Base-by-base conservation (phyloP, 1,140 invertebrate genomes). In the Diachasma alloeum region DNA sequence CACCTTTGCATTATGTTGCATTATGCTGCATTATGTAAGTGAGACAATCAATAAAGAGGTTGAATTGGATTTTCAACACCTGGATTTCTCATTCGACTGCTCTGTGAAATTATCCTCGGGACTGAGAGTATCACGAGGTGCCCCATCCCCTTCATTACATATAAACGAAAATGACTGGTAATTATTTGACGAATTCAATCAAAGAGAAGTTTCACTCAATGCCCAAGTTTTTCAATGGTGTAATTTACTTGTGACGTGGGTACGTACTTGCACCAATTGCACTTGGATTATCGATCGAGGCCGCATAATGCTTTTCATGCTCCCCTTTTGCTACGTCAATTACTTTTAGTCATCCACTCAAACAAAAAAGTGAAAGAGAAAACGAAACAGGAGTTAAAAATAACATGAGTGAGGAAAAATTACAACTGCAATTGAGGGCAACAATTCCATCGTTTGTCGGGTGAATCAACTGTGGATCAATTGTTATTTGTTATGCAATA, bases 211-310 rank as follows among this genome's bases (percentile, higher is more conserved):
- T 68, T 39, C n/a, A 39, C 66, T 68, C 66, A 37, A 37, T 68
- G 36, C n/a, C 36, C 31, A 37, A n/a, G 11, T 68, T 68, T 68
- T 68, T 68, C 10, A 19, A 19, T 19, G 17, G 36, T 19, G 26
- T 17, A 68, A 68, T 68, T 37, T 68, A 31, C 24, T 26, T 63
- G 24, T 68, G 24, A 63, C 59, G 15, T 68, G 36, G 66, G 31
- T 68, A 68, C 66, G 66, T 68, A 68, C 66, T 68, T 68, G 66
- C 36, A 68, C 31, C 66, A 68, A 68, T 68, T 68, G 36, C 66
- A 39, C 36, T 68, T 68, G 66, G 36, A 39, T 68, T 68, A 68
- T 68, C 36, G 66, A 68, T 68, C 36, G 36, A 68, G n/a, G 36
- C 17, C 36, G 31, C 26, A 68, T 68, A 66, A 66, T 15, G 24